Base-by-base conservation (phyloP, 2,888 invertebrate genomes). In the Trileptium ribeirensis region DNA sequence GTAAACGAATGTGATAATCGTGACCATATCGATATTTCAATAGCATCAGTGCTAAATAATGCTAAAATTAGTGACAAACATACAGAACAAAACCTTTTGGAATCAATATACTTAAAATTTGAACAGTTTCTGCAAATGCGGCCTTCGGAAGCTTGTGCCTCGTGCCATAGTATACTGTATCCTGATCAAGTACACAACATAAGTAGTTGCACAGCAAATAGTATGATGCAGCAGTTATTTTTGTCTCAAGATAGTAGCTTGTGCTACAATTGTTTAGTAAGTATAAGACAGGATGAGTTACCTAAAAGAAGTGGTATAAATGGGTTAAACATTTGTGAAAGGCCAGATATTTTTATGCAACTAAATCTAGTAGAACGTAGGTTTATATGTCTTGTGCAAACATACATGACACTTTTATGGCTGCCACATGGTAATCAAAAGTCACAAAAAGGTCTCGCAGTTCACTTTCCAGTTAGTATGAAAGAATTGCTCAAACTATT, bases 371-470 rank as follows among this genome's bases (percentile, higher is more conserved):
- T 78, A 15, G 78, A 78, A 51, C 40, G 78, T 2, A 39, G 78
- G 24, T 78, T 78, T 64, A n/a, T 78, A 3, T 64, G 78, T 33
- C 3, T 24, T 8, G 51, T 78, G 1, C 78, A 67, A 24, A 78
- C 78, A 2, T 78, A 78, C 39, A 78, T 78, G 39, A 51, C 78
- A 64, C 2, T 78, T 33, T 15, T 78, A n/a, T n/a, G 3, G n/a
- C 51, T 78, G 1, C 78, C 78, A 78, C 36, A 29, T 36, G 78
- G 78, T 38, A 29, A 29, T 29, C 78, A 78, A 29, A 38, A 78
- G 19, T 39, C 78, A 3, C 78, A 78, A 78, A 78, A 78, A 51
- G 78, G 78, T 8, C n/a, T 78, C 19, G 78, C 78, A n/a, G 33
- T 78, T 2, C 51, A 39, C 51, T 78, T 78, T 78, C 39, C 39